Conservation (phyloP, 2,113 vertebrate genomes). For the Pterophyllum scalare region DNA sequence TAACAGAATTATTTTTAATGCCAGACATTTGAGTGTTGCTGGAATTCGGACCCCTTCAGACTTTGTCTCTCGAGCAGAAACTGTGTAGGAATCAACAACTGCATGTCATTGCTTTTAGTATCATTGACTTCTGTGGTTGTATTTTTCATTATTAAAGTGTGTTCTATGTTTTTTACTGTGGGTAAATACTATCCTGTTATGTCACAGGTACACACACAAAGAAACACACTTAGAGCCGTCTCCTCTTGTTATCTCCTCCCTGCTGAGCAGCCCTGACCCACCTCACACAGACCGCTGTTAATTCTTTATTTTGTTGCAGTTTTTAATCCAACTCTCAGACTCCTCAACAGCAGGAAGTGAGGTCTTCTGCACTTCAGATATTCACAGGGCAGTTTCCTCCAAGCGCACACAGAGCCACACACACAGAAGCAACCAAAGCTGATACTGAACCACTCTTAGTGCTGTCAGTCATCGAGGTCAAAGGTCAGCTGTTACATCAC, state of each 20-base stretch:
- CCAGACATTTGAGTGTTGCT: accelerated
- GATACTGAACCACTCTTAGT: not conserved
- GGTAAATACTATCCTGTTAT: not conserved
- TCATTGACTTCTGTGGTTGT: not conserved
- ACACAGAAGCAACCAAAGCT: not conserved
- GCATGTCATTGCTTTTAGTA: too few relatives aligned
- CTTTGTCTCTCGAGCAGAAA: accelerated
- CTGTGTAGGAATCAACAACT: not conserved
- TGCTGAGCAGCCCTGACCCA: not conserved
- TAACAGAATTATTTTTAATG: not conserved
- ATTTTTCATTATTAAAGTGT: not conserved
- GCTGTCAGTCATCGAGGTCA: not conserved
- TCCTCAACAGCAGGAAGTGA: not conserved
- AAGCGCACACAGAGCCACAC: not conserved
- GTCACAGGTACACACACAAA: not conserved
- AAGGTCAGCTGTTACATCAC: not conserved
- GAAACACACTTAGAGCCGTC: accelerated
- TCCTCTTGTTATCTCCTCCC: not conserved
- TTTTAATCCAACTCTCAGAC: not conserved
- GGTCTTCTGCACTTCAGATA: not conserved
- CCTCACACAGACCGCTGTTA: not conserved
- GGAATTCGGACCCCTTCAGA: not conserved
- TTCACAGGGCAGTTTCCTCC: not conserved
- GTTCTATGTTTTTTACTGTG: not conserved
- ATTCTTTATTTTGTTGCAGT: conserved; percentile 1